phyloP scores from a whole-genome alignment of 2,113 vertebrate species.

The Triplophysa dalaica region DNA sequence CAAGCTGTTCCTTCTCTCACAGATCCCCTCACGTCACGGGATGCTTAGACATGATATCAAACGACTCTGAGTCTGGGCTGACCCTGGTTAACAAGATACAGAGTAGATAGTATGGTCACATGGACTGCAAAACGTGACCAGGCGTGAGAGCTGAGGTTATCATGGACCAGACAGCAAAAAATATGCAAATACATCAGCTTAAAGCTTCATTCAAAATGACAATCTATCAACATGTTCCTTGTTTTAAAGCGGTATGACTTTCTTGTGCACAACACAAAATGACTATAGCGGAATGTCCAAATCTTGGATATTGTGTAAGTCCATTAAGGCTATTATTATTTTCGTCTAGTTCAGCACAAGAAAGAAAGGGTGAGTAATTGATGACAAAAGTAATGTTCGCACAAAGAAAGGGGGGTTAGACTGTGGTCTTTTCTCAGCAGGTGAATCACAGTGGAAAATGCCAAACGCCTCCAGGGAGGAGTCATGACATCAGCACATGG shows the following conservation, averaged over 20 bases:
- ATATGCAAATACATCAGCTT: slow-evolving; percentile 47
- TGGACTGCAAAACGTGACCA: not conserved
- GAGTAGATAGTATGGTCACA: not conserved
- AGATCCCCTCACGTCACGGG: not conserved
- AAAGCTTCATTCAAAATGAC: not conserved
- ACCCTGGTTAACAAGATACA: no score
- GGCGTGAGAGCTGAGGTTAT: slow-evolving; percentile 13
- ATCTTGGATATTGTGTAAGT: no score
- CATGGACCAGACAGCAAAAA: slow-evolving; percentile 42
- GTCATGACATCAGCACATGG: slow-evolving; percentile 20
- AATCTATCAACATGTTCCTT: not conserved
- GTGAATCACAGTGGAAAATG: slow-evolving; percentile 10
- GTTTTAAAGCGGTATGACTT: not conserved
- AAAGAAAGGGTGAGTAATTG: no score
- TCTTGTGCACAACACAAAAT: no score
- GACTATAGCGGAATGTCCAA: no score
- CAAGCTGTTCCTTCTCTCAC: slow-evolving; percentile 18
- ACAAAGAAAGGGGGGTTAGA: not conserved
- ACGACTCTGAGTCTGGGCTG: not conserved
- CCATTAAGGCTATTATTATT: no score
- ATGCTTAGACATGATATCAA: not conserved
- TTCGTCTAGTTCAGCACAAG: no score
- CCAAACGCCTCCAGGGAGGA: not conserved
- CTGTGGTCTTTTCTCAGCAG: not conserved
- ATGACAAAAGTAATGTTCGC: not conserved